phyloP scores from a whole-genome alignment of 2,113 vertebrate species.

The Myotis davidii region DNA sequence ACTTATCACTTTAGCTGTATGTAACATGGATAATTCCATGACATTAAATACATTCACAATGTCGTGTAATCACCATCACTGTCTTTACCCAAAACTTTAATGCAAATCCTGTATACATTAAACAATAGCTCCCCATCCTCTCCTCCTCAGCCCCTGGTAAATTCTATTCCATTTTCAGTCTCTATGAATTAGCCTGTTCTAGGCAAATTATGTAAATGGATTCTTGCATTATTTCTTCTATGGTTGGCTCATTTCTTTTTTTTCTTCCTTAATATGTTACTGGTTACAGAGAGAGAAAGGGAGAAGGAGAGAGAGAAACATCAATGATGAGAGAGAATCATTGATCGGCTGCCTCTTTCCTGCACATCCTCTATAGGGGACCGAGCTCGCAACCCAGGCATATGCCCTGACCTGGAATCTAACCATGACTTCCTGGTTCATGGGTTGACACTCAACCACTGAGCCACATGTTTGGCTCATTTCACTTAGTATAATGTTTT shows the following conservation, averaged over 20 bases:
- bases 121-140: not conserved
- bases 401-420: too few relatives aligned
- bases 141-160: not conserved
- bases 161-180: not conserved
- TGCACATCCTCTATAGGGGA: too few relatives aligned
- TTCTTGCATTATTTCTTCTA: not conserved
- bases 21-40: not conserved
- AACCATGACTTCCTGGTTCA: too few relatives aligned
- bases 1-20: not conserved
- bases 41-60: not conserved
- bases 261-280: too few relatives aligned
- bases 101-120: not conserved
- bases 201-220: not conserved
- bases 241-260: not conserved
- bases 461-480: too few relatives aligned
- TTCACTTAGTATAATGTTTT: not conserved
- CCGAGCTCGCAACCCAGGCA: too few relatives aligned
- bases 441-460: too few relatives aligned
- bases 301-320: too few relatives aligned
- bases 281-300: too few relatives aligned
- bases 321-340: too few relatives aligned
- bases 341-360: too few relatives aligned
- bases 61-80: not conserved
- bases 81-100: not conserved
- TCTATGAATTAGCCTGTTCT: not conserved